Evolutionary conservation across 2,797 vertebrate species (phyloP), one percentile per base, ranked within the genome.

Genomic region (Delichon dasypus): DNA sequence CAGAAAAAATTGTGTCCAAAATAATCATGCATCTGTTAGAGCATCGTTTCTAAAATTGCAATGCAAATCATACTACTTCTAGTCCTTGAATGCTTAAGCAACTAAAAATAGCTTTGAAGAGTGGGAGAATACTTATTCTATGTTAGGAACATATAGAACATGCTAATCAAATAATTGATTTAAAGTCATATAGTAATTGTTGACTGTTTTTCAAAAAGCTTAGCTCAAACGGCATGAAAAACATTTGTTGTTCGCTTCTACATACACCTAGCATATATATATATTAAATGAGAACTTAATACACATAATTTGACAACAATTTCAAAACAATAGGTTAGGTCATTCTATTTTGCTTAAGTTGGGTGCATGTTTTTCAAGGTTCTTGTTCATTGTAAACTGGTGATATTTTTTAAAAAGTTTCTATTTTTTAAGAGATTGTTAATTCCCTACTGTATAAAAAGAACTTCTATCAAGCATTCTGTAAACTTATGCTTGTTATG

Each of bases 1-100:
- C 64, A 95, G 71, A 70, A 44, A 84, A 86, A 51, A 85, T 62
- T 88, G 85, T 88, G 77, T 57, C 84, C 86, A 92, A 90, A 93
- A 93, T 84, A 92, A 83, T 90, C 42, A 7, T 42, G 32, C 2
- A 10, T 93, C 74, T 87, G 74, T 85, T 90, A 57, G 32, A 45
- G 21, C 73, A 55, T 70, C 66, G 44, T 79, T 93, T 94, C 19
- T 90, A 36, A 86, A 96, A 79, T 51, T 84, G 25, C 58, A 21
- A 48, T 88, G 32, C 66, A 95, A 88, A 91, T 81, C 60, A 66
- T 88, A 78, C 80, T 10, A 32, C 15, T 93, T 94, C 26, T 73
- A 70, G 36, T 85, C 22, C 53, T 77, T 85, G 53, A 64, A 79
- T 50, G 19, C 57, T 76, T 70, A 71, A 81, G 53, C 38, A 73